Conservation (phyloP, 1,140 invertebrate genomes). For the Metaphire vulgaris region DNA sequence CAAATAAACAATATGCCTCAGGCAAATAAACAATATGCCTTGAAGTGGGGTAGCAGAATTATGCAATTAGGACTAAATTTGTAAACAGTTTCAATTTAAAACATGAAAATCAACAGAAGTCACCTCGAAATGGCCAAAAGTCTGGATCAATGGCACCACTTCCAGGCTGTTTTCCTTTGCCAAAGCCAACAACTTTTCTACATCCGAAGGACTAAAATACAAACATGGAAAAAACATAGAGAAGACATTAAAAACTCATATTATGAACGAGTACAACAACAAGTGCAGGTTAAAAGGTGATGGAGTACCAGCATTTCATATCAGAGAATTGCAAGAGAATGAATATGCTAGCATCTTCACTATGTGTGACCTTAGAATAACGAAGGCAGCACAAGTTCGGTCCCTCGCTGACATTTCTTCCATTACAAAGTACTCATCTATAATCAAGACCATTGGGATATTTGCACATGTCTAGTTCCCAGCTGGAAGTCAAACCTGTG, state of each 20-base stretch:
- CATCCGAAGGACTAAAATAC: constrained; percentile 54
- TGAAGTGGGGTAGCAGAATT: background rate
- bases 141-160: constrained; percentile 87
- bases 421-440: no score
- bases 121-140: constrained; percentile 71
- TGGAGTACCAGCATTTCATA: background rate
- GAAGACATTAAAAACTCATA: background rate
- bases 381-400: no score
- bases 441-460: no score
- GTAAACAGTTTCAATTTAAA: background rate
- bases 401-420: no score
- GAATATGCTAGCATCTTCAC: background rate
- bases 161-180: constrained; percentile 65
- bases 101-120: constrained; percentile 25
- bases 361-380: background rate
- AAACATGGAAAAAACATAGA: constrained; percentile 7
- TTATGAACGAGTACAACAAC: background rate
- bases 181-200: constrained; percentile 59
- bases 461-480: no score
- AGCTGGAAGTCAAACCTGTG: no score
- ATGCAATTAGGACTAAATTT: background rate
- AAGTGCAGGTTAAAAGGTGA: background rate
- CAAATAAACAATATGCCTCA: background rate
- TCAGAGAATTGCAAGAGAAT: background rate
- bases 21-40: background rate